A percentile compares a stretch with the other conserved stretches of the same genome.
phyloP scores from a whole-genome alignment of 2,797 vertebrate species.

The Danio choprae region DNA sequence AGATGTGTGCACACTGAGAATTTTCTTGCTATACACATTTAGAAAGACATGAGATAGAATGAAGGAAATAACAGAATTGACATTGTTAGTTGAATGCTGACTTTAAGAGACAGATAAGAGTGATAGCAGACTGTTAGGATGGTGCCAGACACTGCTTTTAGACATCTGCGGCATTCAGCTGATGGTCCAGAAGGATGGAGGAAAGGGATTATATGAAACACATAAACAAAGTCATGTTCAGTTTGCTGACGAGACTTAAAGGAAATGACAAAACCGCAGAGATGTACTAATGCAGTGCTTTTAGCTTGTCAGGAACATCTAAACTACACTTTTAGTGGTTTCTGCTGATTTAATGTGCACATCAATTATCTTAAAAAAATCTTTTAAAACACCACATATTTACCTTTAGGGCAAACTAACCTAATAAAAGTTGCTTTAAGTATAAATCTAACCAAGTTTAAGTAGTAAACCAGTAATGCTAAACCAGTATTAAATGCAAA shows the following conservation, averaged over 20 bases:
- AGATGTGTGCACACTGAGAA: no score
- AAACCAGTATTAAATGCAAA: conserved; percentile 46
- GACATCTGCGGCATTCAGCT: conserved; percentile 13
- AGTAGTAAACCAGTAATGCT: no score
- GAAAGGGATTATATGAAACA: conserved; percentile 11
- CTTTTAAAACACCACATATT: not conserved
- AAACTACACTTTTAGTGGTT: conserved; percentile 2
- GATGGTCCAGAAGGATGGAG: conserved; percentile 20
- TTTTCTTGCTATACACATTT: no score
- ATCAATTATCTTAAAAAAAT: no score
- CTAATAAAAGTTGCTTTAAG: no score
- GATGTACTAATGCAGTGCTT: conserved; percentile 2
- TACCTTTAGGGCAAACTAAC: not conserved
- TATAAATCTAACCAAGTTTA: no score
- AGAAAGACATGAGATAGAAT: no score
- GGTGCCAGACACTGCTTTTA: conserved; percentile 29
- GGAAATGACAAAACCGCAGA: not conserved
- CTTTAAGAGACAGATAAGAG: not conserved
- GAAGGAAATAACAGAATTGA: not conserved
- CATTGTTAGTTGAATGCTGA: not conserved
- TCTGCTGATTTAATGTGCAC: not conserved
- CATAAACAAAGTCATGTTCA: conserved; percentile 24
- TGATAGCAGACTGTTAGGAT: not conserved
- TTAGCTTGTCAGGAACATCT: conserved; percentile 19
- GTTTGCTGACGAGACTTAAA: conserved; percentile 19